Evolutionary conservation across 2,888 invertebrate genomes (phyloP).

Genomic region (Tetragonula carbonaria): DNA sequence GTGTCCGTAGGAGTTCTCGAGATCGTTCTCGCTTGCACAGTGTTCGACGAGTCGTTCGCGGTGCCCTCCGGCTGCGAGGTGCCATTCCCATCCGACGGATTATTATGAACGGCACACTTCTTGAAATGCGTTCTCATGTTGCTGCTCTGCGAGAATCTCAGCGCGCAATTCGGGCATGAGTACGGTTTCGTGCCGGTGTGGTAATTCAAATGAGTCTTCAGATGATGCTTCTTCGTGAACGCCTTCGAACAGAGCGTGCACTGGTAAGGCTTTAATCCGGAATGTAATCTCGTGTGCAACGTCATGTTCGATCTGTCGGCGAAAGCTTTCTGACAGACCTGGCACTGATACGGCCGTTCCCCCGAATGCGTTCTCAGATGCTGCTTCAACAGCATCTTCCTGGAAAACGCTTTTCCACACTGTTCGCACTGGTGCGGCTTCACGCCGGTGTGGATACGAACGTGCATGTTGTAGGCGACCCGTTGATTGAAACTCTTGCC

Average conservation of each 20-base stretch:
- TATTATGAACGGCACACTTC: conserved; percentile 86
- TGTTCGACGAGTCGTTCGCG: neutral
- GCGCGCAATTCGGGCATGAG: conserved; percentile 89
- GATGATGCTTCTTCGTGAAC: conserved; percentile 94
- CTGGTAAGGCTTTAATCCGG: conserved; percentile 91
- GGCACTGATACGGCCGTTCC: conserved; percentile 92
- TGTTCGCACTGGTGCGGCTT: conserved; percentile 91
- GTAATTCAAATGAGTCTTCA: conserved; percentile 93
- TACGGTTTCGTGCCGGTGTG: conserved; percentile 94
- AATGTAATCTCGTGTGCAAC: conserved; percentile 91
- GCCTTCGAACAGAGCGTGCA: conserved; percentile 89
- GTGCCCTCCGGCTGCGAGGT: neutral
- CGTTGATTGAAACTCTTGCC: conserved; percentile 94
- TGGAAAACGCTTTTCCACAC: conserved; percentile 92
- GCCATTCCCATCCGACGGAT: conserved; percentile 7
- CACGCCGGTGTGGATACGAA: conserved; percentile 92
- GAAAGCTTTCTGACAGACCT: conserved; percentile 92
- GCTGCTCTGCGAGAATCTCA: conserved; percentile 93
- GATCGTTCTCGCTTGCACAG: conserved; percentile 4
- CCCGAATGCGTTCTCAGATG: conserved; percentile 93
- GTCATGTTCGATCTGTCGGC: conserved; percentile 95
- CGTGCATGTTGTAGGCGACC: conserved; percentile 95
- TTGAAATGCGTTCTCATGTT: conserved; percentile 95
- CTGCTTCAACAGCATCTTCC: conserved; percentile 93
- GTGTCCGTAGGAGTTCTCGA: conserved; percentile 59